These are phyloP conservation scores for Meteorus sp. DNA, from an alignment of 1,140 invertebrate genomes.

Conservation along the genomic window DNA sequence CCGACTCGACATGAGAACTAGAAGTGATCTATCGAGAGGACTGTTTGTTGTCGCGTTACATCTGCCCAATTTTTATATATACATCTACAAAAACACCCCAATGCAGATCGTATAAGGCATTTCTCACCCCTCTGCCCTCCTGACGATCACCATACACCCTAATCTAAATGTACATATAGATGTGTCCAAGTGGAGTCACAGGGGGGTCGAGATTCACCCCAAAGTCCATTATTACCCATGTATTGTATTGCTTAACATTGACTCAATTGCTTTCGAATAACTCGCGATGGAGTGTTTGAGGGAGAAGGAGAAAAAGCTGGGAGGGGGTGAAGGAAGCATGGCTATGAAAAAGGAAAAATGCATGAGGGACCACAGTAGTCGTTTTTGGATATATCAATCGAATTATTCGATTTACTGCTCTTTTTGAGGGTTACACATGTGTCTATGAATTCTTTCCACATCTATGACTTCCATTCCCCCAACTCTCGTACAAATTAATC, in stretches of 20 bases:
- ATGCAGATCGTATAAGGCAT: too few species aligned
- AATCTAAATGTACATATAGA: too few species aligned
- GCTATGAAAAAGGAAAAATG: conserved; percentile 18
- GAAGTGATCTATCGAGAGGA: conserved; percentile 36
- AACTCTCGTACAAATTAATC: too few species aligned
- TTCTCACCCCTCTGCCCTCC: too few species aligned
- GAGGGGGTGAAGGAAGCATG: conserved; percentile 26
- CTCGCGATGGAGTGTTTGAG: conserved; percentile 27
- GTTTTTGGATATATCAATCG: conserved; percentile 40
- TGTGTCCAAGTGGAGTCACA: conserved; percentile 3
- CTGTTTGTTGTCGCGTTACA: conserved; percentile 58
- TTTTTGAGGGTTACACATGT: conserved; percentile 38
- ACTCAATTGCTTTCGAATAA: conserved; percentile 62
- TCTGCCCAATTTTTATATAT: conserved; percentile 47
- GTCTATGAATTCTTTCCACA: conserved; percentile 9
- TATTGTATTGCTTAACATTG: conserved; percentile 60
- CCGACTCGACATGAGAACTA: not conserved
- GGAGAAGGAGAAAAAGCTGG: conserved; percentile 18
- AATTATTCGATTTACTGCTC: conserved; percentile 58
- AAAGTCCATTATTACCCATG: conserved; percentile 59
- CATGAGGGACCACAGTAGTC: conserved; percentile 15
- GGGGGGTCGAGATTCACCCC: conserved; percentile 55
- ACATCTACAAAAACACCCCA: not conserved
- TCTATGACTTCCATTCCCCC: conserved; percentile 5
- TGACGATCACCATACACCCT: too few species aligned